These are phyloP conservation scores for Diachasmimorpha longicaudata DNA, from an alignment of 1,140 invertebrate species.

Conservation along the genomic window DNA sequence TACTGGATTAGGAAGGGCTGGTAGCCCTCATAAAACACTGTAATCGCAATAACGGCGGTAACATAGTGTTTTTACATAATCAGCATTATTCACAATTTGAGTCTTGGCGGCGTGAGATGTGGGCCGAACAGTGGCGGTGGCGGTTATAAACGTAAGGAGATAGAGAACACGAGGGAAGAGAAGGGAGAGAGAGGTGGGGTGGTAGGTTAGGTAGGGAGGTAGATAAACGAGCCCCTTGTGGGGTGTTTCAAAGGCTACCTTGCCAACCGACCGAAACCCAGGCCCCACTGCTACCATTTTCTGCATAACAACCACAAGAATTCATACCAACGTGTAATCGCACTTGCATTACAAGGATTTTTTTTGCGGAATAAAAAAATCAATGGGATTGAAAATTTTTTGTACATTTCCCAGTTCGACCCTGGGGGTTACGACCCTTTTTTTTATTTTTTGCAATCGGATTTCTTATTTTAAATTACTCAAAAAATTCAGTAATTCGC, in stretches of 20 bases:
- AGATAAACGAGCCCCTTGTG: conserved; percentile 60
- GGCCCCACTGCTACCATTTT: neutral
- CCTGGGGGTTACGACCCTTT: too few relatives aligned
- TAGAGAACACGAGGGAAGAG: neutral
- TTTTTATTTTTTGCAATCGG: too few relatives aligned
- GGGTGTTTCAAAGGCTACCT: conserved; percentile 57
- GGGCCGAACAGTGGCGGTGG: neutral
- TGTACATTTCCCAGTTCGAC: neutral
- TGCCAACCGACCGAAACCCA: conserved; percentile 47
- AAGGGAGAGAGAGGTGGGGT: neutral
- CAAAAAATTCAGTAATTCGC: too few relatives aligned
- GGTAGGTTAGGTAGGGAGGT: conserved; percentile 39
- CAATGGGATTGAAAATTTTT: neutral
- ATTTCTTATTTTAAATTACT: too few relatives aligned
- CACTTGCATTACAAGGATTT: conserved; percentile 26
- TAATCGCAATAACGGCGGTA: conserved; percentile 35
- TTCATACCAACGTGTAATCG: conserved; percentile 37
- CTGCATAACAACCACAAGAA: conserved; percentile 1
- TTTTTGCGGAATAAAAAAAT: neutral
- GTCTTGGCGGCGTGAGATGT: neutral
- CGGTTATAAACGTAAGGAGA: conserved; percentile 4
- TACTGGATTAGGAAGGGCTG: neutral
- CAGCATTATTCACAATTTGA: conserved; percentile 26
- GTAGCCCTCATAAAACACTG: conserved; percentile 27
- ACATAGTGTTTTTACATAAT: conserved; percentile 36